These are phyloP conservation scores for Engystomops pustulosus DNA, from an alignment of 2,113 vertebrate species.

Conservation along the genomic window DNA sequence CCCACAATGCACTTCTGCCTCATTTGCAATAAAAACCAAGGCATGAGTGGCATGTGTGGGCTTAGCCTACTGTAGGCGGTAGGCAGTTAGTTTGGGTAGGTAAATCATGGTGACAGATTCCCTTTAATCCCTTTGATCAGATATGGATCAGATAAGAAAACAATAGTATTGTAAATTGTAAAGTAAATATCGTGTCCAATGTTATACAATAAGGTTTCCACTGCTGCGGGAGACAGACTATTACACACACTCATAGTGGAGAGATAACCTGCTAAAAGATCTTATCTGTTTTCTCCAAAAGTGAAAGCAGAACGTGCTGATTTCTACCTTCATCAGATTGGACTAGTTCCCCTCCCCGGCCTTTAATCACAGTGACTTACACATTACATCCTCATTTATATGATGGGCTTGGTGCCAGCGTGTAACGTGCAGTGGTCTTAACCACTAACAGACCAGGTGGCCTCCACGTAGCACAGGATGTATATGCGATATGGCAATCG, in stretches of 20 bases:
- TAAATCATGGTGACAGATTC: too few species aligned
- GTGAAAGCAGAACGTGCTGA: conserved; percentile 43
- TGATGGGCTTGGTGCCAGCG: conserved; percentile 33
- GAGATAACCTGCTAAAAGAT: conserved; percentile 16
- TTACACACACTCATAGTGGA: neutral
- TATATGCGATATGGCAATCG: conserved; percentile 21
- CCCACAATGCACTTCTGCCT: too few species aligned
- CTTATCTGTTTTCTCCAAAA: conserved; percentile 5
- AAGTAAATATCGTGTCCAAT: too few species aligned
- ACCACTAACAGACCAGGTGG: conserved; percentile 6
- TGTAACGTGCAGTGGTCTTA: neutral
- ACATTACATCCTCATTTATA: conserved; percentile 5
- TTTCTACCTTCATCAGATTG: conserved; percentile 47
- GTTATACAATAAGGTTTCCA: too few species aligned
- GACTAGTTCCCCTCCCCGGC: neutral
- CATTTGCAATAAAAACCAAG: too few species aligned
- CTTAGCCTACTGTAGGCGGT: too few species aligned
- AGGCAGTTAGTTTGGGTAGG: too few species aligned
- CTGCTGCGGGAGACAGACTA: too few species aligned
- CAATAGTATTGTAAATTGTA: neutral
- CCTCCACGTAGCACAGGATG: neutral
- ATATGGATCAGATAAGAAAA: neutral
- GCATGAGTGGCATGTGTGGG: too few species aligned
- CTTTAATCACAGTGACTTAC: conserved; percentile 41
- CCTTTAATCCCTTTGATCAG: too few species aligned